A percentile compares a stretch with the other conserved stretches of the same genome.
phyloP scores from a whole-genome alignment of 2,797 vertebrate genomes.

The Sorex maritimensis region DNA sequence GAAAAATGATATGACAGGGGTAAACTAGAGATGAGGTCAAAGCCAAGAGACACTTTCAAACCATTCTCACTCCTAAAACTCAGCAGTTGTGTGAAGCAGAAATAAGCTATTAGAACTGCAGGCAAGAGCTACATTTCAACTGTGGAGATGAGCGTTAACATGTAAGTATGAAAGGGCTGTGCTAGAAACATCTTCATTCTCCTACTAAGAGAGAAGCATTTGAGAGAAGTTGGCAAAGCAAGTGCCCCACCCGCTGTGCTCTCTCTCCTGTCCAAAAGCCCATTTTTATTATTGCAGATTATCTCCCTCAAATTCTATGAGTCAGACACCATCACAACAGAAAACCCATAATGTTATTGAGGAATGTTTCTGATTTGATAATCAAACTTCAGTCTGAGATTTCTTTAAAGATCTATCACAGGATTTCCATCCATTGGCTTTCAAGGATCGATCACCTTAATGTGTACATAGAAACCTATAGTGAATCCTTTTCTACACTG shows the following conservation, averaged over 20 bases:
- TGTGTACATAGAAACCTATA: neutral
- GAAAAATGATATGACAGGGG: neutral
- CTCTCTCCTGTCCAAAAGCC: neutral
- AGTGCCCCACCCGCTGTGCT: accelerated
- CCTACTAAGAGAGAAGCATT: neutral
- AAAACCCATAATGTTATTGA: no score
- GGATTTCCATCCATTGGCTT: no score
- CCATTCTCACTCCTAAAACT: no score
- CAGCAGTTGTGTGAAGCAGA: neutral
- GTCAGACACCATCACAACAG: no score
- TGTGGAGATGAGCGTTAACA: neutral
- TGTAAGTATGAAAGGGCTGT: neutral
- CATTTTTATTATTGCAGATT: no score
- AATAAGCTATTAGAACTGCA: neutral
- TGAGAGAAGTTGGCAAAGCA: neutral
- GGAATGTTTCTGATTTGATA: no score
- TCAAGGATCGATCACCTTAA: neutral
- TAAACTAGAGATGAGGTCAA: neutral
- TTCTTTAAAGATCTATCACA: neutral
- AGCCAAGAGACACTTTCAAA: neutral
- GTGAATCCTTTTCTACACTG: neutral
- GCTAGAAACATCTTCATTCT: neutral
- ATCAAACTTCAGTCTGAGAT: neutral
- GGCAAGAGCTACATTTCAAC: neutral
- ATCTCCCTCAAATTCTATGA: no score